Base-by-base conservation (phyloP, 2,113 vertebrate species). In the Sciurus niger region DNA sequence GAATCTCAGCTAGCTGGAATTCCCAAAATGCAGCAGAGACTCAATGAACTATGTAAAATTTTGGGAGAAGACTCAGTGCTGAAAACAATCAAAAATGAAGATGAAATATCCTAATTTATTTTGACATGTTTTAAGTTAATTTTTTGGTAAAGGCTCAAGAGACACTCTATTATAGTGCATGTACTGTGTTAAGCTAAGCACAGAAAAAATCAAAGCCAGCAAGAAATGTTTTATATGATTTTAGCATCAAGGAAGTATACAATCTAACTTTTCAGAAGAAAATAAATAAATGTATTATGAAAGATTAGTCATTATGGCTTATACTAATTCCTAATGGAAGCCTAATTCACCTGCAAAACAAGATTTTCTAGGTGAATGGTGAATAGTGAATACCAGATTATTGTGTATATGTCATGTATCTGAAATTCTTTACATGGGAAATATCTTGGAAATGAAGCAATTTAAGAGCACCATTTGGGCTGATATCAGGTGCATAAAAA, bases 61-160 rank as follows among this genome's bases (percentile, higher is more conserved):
- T 97, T 99, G 96, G 99, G 99, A 85, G 99, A 99, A 98, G 99
- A 99, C 97, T 99, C 99, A 3, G 99, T 99, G 90, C 99, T 99
- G 97, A 99, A 99, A 98, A 99, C 99, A 28, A 97, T 97, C 85
- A 98, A 93, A 78, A 94, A 94, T 46, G 99, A 99, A 55, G 98
- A 98, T 94, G 98, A 98, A 97, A 97, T 96, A 65, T 94, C 93
- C 85, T 97, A 98, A 98, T 97, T 98, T 97, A 93, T 96, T 95
- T 10, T 96, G 96, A 92, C 80, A 94, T 94, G 95, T 97, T 83
- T 96, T 94, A 53, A 96, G 65, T 98, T 97, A 97, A 96, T 84
- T 98, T 98, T 97, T 98, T 98, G 97, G 90, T 97, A 96, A 94
- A 95, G 97, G 92, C 97, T 95, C 96, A 95, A 58, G 94, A 98